Conservation (phyloP, 2,888 invertebrate genomes). For the Gari tellinella region DNA sequence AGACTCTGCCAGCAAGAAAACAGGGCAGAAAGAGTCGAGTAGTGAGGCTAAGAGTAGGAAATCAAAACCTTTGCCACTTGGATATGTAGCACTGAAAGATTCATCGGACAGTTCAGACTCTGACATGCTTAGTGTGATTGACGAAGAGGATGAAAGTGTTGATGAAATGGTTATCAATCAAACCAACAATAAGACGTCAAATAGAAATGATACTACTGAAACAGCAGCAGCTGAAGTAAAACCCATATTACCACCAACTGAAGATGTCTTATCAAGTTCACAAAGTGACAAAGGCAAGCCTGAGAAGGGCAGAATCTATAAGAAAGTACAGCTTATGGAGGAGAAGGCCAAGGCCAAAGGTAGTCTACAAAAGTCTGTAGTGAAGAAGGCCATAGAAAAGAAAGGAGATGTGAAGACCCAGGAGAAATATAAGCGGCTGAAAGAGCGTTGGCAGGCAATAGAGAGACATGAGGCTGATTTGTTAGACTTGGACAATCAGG, state of each 20-base stretch:
- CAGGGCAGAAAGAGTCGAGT: too few species aligned
- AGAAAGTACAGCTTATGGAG: not conserved
- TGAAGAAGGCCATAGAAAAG: not conserved
- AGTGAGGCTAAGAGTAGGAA: not conserved
- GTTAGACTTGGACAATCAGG: constrained; percentile 43
- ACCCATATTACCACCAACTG: too few species aligned
- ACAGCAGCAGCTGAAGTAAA: not conserved
- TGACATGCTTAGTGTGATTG: constrained; percentile 78
- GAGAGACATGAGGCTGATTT: constrained; percentile 53
- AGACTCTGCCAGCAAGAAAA: too few species aligned
- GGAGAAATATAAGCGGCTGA: constrained; percentile 47
- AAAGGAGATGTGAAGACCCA: constrained; percentile 17
- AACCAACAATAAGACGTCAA: not conserved
- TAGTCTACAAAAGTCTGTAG: not conserved
- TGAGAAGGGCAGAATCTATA: not conserved
- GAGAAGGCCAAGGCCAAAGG: not conserved
- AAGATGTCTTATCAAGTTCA: not conserved
- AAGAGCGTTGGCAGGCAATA: constrained; percentile 51
- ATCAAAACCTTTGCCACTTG: constrained; percentile 23
- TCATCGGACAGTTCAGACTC: constrained; percentile 61
- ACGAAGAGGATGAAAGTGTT: constrained; percentile 75
- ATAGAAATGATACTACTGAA: not conserved
- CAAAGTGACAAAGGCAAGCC: not conserved
- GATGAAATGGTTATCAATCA: constrained; percentile 8
- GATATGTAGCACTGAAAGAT: constrained; percentile 20